phyloP scores from a whole-genome alignment of 2,888 invertebrate genomes.

The Drosophila mulleri region DNA sequence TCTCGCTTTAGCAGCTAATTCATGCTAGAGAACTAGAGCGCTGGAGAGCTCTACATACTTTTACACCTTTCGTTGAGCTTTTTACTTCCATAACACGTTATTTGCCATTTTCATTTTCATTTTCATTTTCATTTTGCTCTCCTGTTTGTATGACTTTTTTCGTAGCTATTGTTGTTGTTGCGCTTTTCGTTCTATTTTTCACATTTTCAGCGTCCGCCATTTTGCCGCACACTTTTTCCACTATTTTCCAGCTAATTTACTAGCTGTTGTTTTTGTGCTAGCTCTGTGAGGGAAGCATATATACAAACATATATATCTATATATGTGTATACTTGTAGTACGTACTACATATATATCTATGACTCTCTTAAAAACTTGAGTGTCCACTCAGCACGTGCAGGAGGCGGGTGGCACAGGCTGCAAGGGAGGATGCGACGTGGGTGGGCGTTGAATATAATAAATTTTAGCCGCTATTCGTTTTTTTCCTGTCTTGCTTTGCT shows the following conservation, averaged over 20 bases:
- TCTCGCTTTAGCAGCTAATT: slow-evolving; percentile 44
- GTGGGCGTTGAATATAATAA: slow-evolving; percentile 72
- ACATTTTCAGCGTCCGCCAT: slow-evolving; percentile 73
- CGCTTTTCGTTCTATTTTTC: slow-evolving; percentile 40
- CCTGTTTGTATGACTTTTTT: slow-evolving; percentile 24
- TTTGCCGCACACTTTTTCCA: slow-evolving; percentile 73
- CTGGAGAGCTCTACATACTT: slow-evolving; percentile 16
- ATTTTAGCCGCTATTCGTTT: slow-evolving; percentile 70
- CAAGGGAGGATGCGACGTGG: slow-evolving; percentile 27
- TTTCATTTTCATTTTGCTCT: slow-evolving; percentile 1
- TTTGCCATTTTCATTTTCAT: slow-evolving; percentile 41
- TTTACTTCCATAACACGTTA: slow-evolving; percentile 54
- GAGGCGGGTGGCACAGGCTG: not conserved
- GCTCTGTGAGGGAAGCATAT: slow-evolving; percentile 19
- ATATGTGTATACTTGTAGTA: not conserved
- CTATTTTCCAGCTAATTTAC: slow-evolving; percentile 77
- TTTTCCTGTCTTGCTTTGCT: slow-evolving; percentile 63
- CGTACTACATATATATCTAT: slow-evolving; percentile 50
- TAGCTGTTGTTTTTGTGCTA: slow-evolving; percentile 71
- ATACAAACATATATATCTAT: too few species aligned
- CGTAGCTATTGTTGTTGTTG: slow-evolving; percentile 30
- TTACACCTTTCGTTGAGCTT: slow-evolving; percentile 35
- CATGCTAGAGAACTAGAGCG: slow-evolving; percentile 20
- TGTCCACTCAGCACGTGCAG: slow-evolving; percentile 38
- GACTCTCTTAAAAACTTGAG: slow-evolving; percentile 67